These are phyloP conservation scores for Ctena decussata DNA, from an alignment of 2,888 invertebrate genomes.

Conservation along the genomic window DNA sequence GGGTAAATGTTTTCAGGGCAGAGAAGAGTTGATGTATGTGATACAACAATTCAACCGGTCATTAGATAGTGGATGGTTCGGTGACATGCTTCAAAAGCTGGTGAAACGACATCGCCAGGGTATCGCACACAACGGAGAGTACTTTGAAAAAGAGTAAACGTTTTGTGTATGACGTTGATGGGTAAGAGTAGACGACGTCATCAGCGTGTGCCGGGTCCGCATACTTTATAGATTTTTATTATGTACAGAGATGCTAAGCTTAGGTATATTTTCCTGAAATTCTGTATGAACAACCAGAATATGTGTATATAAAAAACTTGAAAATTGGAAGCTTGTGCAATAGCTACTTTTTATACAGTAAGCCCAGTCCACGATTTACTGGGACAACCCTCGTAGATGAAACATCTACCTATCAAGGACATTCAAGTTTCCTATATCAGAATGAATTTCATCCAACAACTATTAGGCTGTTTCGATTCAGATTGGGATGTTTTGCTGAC, in stretches of 20 bases:
- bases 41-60: background rate
- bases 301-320: background rate
- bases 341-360: too few species aligned
- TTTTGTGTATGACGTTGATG: background rate
- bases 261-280: background rate
- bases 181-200: background rate
- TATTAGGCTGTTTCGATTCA: background rate
- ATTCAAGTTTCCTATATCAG: background rate
- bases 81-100: background rate
- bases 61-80: conserved; percentile 18
- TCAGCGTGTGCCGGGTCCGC: background rate
- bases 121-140: conserved; percentile 8
- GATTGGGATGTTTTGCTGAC: background rate
- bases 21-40: background rate
- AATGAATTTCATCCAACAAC: background rate
- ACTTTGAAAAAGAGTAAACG: background rate
- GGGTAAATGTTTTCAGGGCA: background rate
- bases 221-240: background rate
- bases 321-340: too few species aligned
- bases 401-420: background rate
- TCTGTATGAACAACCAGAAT: background rate
- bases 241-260: background rate
- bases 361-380: too few species aligned
- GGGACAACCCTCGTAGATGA: background rate
- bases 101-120: background rate